These are phyloP conservation scores for Cepaea nemoralis DNA, from an alignment of 1,140 invertebrate genomes.

Conservation along the genomic window DNA sequence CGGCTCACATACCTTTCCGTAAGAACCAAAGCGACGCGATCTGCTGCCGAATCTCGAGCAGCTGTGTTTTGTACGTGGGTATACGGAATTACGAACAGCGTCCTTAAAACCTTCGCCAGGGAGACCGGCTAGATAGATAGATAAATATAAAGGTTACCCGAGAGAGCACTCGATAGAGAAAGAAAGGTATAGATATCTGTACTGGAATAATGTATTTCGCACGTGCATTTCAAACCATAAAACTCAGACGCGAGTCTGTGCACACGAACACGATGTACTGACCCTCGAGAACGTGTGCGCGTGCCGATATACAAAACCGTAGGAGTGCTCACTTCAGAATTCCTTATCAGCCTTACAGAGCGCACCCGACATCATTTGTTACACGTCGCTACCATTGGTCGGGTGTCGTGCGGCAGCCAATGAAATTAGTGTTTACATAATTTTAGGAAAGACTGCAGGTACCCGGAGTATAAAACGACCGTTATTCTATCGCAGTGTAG, in stretches of 20 bases:
- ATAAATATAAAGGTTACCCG: too few relatives aligned
- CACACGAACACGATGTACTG: not conserved
- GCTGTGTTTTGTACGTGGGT: not conserved
- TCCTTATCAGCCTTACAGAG: slow-evolving; percentile 31
- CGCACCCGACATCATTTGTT: not conserved
- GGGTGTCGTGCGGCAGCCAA: not conserved
- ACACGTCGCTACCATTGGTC: slow-evolving; percentile 8
- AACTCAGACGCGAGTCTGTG: not conserved
- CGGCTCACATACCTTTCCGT: too few relatives aligned
- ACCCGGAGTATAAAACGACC: slow-evolving; percentile 12
- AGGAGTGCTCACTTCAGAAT: not conserved
- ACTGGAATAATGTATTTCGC: not conserved
- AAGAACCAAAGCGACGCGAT: too few relatives aligned
- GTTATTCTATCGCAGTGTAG: not conserved
- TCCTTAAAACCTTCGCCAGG: not conserved
- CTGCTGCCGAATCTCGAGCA: too few relatives aligned
- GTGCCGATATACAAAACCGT: not conserved
- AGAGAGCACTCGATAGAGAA: too few relatives aligned
- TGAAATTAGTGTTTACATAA: slow-evolving; percentile 23
- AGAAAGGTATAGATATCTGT: too few relatives aligned
- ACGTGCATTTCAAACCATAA: not conserved
- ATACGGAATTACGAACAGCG: slow-evolving; percentile 12
- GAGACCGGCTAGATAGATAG: not conserved
- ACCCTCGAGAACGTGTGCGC: not conserved
- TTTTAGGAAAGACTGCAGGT: not conserved